phyloP scores from a whole-genome alignment of 2,113 vertebrate species.

The Lasiurus cinereus region DNA sequence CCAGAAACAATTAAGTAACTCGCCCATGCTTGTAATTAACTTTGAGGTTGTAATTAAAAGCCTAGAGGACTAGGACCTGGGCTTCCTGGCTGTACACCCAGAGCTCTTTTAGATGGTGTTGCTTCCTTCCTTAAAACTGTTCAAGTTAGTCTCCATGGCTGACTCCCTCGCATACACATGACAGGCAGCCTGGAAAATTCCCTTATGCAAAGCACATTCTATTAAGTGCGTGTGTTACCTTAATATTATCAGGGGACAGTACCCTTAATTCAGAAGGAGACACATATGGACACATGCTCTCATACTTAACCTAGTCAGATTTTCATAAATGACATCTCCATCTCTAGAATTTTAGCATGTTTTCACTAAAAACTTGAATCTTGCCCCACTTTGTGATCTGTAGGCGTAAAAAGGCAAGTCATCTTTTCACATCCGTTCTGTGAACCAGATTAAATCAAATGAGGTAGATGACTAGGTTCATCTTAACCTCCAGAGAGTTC shows the following conservation, averaged over 20 bases:
- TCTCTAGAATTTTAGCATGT: constrained; percentile 49
- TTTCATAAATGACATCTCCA: constrained; percentile 9
- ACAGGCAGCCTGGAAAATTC: neutral
- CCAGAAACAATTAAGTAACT: constrained; percentile 7
- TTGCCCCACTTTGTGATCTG: neutral
- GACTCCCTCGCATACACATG: neutral
- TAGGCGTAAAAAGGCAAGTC: neutral
- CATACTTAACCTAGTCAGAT: neutral
- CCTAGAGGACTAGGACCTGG: neutral
- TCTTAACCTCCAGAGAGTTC: neutral
- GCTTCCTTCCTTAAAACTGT: neutral
- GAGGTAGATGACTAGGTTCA: neutral
- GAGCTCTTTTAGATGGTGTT: neutral
- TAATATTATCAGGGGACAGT: neutral
- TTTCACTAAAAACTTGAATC: constrained; percentile 27
- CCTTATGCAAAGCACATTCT: neutral
- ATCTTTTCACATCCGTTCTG: neutral
- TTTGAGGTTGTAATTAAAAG: neutral
- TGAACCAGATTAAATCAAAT: neutral
- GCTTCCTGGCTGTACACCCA: neutral
- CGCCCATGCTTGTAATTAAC: neutral
- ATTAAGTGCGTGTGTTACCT: neutral
- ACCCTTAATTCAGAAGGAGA: neutral
- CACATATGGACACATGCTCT: neutral
- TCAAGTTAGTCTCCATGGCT: neutral